Conservation (phyloP, 2,797 vertebrate genomes). For the Leucoraja ocellata region DNA sequence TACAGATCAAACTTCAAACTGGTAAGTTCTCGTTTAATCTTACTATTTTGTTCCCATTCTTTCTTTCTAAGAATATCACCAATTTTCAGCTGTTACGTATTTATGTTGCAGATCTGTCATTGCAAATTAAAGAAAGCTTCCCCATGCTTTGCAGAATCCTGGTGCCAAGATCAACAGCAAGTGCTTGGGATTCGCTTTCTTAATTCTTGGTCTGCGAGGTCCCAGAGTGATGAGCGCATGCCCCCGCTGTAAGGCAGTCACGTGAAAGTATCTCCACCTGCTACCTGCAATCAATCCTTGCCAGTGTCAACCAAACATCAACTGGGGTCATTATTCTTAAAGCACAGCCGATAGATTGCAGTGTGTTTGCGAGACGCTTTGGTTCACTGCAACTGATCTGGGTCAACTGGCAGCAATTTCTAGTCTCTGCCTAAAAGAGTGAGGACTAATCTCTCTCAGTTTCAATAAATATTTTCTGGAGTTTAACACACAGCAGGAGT, state of each 20-base stretch:
- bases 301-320: slow-evolving; percentile 46
- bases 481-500: slow-evolving; percentile 44
- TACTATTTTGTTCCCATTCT: not conserved
- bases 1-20: too few species aligned
- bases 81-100: slow-evolving; percentile 8
- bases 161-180: not conserved
- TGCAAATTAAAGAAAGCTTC: slow-evolving; percentile 21
- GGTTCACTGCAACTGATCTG: slow-evolving; percentile 42
- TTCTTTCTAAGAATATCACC: not conserved
- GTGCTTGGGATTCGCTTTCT: not conserved
- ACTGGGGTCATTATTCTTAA: slow-evolving; percentile 44
- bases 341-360: slow-evolving; percentile 29
- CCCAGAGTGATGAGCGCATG: not conserved
- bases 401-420: slow-evolving; percentile 45
- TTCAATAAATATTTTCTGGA: slow-evolving; percentile 52
- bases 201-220: not conserved
- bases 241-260: slow-evolving; percentile 31
- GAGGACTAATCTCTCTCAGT: slow-evolving; percentile 50
- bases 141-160: not conserved
- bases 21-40: too few species aligned
- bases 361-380: not conserved
- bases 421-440: slow-evolving; percentile 32
- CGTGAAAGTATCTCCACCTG: slow-evolving; percentile 50
- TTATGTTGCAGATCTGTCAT: not conserved
- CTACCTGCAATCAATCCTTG: slow-evolving; percentile 55